phyloP scores from a whole-genome alignment of 1,140 invertebrate species.

The Chelonus insularis region DNA sequence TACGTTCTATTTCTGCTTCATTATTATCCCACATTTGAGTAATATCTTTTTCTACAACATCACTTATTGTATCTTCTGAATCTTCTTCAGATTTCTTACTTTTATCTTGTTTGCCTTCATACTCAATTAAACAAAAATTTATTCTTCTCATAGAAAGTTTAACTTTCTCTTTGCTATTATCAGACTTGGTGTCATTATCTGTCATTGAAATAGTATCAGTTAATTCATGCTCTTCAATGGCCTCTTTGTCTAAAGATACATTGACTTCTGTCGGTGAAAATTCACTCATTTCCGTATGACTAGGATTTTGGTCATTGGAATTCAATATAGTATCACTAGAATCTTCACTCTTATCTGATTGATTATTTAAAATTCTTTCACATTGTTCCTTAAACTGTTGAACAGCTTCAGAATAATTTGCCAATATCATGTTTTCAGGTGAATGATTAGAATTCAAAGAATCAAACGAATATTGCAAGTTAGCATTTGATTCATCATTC shows the following conservation, averaged over 20 bases:
- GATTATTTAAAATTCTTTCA: no score
- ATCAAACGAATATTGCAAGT: background rate
- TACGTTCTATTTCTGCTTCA: conserved; percentile 11
- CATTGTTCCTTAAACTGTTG: no score
- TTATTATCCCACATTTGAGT: background rate
- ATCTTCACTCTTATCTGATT: no score
- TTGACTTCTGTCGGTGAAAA: background rate
- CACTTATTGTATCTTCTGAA: background rate
- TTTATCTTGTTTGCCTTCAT: conserved; percentile 5
- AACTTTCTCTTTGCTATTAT: conserved; percentile 42
- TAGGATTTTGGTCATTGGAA: no score
- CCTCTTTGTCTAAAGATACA: background rate
- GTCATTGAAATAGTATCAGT: conserved; percentile 31
- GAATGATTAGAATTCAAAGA: background rate
- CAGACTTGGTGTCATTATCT: conserved; percentile 43
- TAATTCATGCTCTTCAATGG: background rate
- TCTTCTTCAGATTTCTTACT: conserved; percentile 11
- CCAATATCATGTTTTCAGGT: no score
- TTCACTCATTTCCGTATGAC: no score
- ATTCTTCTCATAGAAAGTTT: background rate
- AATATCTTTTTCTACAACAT: background rate
- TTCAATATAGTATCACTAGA: no score
- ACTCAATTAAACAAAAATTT: conserved; percentile 31
- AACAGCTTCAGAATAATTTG: no score
- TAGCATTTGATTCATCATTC: background rate